Evolutionary conservation across 2,888 invertebrate species (phyloP).

Genomic region (Cerastis rubricosa): DNA sequence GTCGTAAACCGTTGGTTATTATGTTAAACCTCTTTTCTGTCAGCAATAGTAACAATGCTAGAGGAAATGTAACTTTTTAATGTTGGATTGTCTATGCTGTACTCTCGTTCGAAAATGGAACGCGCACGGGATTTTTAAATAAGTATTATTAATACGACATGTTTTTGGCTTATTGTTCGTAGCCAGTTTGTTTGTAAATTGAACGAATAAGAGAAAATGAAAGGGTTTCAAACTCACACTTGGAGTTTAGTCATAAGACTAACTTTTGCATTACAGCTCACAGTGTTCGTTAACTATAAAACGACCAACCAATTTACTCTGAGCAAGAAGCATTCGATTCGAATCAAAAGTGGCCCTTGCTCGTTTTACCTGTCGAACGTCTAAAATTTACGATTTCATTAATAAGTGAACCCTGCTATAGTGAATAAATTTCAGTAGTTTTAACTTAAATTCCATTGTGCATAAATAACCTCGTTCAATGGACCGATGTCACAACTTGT

Average conservation of each 20-base stretch:
- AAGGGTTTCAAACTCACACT: neutral
- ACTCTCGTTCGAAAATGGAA: slow-evolving; percentile 60
- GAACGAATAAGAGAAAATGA: slow-evolving; percentile 13
- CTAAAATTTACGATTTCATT: slow-evolving; percentile 65
- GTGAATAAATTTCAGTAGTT: slow-evolving; percentile 66
- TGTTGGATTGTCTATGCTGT: slow-evolving; percentile 56
- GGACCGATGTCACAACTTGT: slow-evolving; percentile 77
- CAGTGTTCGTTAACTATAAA: slow-evolving; percentile 23
- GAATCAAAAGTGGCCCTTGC: slow-evolving; percentile 28
- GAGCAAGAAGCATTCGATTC: slow-evolving; percentile 19
- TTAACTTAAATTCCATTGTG: slow-evolving; percentile 70
- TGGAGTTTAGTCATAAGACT: slow-evolving; percentile 5
- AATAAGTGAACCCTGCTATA: slow-evolving; percentile 61
- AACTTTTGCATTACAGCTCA: slow-evolving; percentile 10
- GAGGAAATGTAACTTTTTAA: slow-evolving; percentile 56
- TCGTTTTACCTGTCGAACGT: slow-evolving; percentile 54
- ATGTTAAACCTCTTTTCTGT: slow-evolving; percentile 63
- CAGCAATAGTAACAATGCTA: slow-evolving; percentile 60
- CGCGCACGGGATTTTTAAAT: slow-evolving; percentile 46
- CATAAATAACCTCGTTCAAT: slow-evolving; percentile 77
- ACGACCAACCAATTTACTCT: slow-evolving; percentile 23
- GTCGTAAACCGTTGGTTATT: slow-evolving; percentile 57
- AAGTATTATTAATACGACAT: slow-evolving; percentile 49
- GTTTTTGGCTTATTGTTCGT: slow-evolving; percentile 35
- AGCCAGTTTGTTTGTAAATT: slow-evolving; percentile 42